phyloP scores from a whole-genome alignment of 2,888 invertebrate genomes.

The Syrphus vitripennis region DNA sequence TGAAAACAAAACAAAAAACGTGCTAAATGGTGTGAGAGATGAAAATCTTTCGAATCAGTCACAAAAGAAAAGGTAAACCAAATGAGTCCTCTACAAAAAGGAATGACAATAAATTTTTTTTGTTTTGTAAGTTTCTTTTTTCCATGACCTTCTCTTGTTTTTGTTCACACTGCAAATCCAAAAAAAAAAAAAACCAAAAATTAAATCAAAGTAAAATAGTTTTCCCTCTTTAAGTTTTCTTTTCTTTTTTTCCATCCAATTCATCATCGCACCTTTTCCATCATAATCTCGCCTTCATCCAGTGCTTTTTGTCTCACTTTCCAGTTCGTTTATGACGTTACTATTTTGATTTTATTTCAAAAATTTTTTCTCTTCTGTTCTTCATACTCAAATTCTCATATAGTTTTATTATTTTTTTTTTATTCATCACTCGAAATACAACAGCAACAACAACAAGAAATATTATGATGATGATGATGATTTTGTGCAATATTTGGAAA shows the following conservation, averaged over 20 bases:
- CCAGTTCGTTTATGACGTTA: constrained; percentile 6
- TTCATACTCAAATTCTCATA: constrained; percentile 18
- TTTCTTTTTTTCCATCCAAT: too few relatives aligned
- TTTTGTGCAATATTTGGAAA: constrained; percentile 64
- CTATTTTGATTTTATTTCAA: constrained; percentile 22
- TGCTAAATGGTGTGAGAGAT: constrained; percentile 17
- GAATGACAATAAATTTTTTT: constrained; percentile 2
- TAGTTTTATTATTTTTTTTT: constrained; percentile 10
- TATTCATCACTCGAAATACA: constrained; percentile 24
- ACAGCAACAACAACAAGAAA: constrained; percentile 30
- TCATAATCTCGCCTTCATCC: constrained; percentile 26
- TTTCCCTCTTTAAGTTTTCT: neutral
- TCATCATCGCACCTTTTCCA: constrained; percentile 36
- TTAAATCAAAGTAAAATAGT: too few relatives aligned
- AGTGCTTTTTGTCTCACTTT: neutral
- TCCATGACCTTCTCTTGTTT: constrained; percentile 39
- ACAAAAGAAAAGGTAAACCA: constrained; percentile 8
- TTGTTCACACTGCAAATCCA: neutral
- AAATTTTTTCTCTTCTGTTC: constrained; percentile 25
- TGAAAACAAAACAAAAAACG: neutral
- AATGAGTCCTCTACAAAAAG: neutral
- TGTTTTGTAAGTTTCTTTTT: neutral
- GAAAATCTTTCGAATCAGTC: constrained; percentile 20
- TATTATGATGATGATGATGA: constrained; percentile 50
- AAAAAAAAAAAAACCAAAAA: neutral